Evolutionary conservation across 64 coral and sea anemone genomes (phyloP).

Genomic region (Montipora cactus): DNA sequence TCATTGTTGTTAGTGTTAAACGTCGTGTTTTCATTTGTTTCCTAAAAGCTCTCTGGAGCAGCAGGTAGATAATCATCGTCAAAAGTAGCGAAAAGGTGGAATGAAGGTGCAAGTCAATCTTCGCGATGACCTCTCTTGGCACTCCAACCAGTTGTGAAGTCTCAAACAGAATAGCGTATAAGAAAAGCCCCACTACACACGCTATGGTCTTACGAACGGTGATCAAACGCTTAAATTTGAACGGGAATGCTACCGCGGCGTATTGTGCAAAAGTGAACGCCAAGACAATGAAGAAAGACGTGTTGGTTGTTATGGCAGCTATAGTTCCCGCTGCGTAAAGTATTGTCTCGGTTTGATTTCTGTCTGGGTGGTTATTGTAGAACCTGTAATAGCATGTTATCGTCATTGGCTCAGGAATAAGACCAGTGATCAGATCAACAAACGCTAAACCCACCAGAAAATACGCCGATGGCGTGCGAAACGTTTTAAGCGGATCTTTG

Average conservation of each 20-base stretch:
- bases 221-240: conserved; percentile 59
- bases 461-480: conserved; percentile 62
- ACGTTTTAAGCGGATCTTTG: conserved; percentile 72
- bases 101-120: conserved; percentile 72
- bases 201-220: conserved; percentile 19
- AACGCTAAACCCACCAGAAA: conserved; percentile 73
- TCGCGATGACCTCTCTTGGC: conserved; percentile 21
- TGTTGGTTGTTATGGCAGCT: conserved; percentile 32
- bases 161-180: conserved; percentile 62
- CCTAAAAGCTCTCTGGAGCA: conserved; percentile 61
- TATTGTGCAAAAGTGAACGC: conserved; percentile 87
- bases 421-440: conserved; percentile 64
- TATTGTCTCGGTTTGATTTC: too few species aligned
- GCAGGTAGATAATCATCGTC: conserved; percentile 57
- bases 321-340: neutral
- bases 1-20: neutral
- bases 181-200: conserved; percentile 43
- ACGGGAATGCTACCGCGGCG: conserved; percentile 65
- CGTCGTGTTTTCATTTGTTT: conserved; percentile 53
- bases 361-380: conserved; percentile 10
- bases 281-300: conserved; percentile 75
- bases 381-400: conserved; percentile 62
- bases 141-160: conserved; percentile 17
- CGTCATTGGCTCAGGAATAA: conserved; percentile 59
- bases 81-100: conserved; percentile 61